These are phyloP conservation scores for Neomicropteryx cornuta DNA, from an alignment of 1,140 invertebrate genomes.

Conservation along the genomic window DNA sequence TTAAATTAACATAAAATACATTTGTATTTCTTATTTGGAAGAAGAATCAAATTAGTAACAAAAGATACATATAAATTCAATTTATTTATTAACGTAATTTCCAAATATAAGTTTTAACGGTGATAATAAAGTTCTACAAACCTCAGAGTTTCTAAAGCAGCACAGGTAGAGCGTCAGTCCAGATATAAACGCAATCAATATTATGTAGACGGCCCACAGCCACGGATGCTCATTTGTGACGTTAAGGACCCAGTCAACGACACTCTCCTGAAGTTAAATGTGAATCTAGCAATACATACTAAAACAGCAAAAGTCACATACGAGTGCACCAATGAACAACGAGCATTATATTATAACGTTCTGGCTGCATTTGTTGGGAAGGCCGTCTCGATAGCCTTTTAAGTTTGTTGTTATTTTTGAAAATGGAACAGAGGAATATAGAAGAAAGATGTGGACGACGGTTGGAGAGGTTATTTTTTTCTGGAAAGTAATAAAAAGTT, in stretches of 20 bases:
- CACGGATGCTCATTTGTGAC: slow-evolving; percentile 83
- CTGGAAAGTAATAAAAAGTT: no score
- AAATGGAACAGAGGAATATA: no score
- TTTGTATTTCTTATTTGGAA: not conserved
- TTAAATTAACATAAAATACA: not conserved
- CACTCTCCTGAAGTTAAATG: slow-evolving; percentile 55
- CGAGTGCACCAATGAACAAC: not conserved
- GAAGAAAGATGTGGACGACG: no score
- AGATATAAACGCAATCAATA: slow-evolving; percentile 67
- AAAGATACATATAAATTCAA: not conserved
- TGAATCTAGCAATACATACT: slow-evolving; percentile 2
- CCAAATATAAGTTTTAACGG: not conserved
- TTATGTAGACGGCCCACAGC: slow-evolving; percentile 79
- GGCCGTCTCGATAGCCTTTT: no score
- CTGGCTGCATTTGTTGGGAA: no score
- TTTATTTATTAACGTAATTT: not conserved
- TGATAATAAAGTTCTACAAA: slow-evolving; percentile 19
- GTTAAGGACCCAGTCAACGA: slow-evolving; percentile 67
- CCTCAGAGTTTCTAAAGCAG: slow-evolving; percentile 56
- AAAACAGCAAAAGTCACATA: slow-evolving; percentile 5
- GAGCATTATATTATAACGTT: slow-evolving; percentile 13
- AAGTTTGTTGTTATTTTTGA: no score
- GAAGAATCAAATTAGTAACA: slow-evolving; percentile 2
- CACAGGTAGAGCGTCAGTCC: slow-evolving; percentile 72
- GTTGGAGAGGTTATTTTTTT: no score